phyloP scores from a whole-genome alignment of 2,888 invertebrate species.

The Hylaea fasciaria region DNA sequence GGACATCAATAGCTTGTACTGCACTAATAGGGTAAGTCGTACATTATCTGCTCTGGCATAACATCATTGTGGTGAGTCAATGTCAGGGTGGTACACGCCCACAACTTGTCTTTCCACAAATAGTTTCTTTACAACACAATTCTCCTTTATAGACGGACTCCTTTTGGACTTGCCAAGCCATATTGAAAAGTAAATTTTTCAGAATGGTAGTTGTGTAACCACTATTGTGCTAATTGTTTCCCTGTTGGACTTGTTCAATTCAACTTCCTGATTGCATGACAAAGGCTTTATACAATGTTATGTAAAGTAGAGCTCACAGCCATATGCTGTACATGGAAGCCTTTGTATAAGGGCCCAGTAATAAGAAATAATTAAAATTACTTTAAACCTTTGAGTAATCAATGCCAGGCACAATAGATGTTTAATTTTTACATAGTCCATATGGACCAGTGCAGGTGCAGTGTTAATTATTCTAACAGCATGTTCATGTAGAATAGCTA shows the following conservation, averaged over 20 bases:
- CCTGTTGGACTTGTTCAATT: slow-evolving; percentile 10
- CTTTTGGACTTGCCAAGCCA: too few relatives aligned
- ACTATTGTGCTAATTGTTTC: slow-evolving; percentile 19
- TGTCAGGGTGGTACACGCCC: slow-evolving; percentile 42
- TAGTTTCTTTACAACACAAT: slow-evolving; percentile 6
- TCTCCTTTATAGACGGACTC: not conserved
- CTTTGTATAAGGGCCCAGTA: too few relatives aligned
- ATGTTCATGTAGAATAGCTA: too few relatives aligned
- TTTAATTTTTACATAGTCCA: too few relatives aligned
- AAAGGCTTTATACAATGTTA: slow-evolving; percentile 12
- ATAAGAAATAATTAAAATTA: too few relatives aligned
- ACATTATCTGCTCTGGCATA: slow-evolving; percentile 14
- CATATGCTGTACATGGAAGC: not conserved
- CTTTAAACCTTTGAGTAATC: too few relatives aligned
- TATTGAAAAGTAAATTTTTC: not conserved
- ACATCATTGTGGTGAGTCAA: slow-evolving; percentile 18
- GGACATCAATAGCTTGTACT: slow-evolving; percentile 99
- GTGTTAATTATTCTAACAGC: too few relatives aligned
- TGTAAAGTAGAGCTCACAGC: not conserved
- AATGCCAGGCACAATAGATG: too few relatives aligned
- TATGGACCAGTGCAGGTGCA: too few relatives aligned
- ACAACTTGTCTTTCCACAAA: slow-evolving; percentile 17
- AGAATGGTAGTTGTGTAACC: slow-evolving; percentile 19
- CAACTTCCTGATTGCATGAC: slow-evolving; percentile 24
- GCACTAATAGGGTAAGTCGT: slow-evolving; percentile 91